Base-by-base conservation (phyloP, 53 echinoderm and acorn worm species). In the Holothuria leucospilota region DNA sequence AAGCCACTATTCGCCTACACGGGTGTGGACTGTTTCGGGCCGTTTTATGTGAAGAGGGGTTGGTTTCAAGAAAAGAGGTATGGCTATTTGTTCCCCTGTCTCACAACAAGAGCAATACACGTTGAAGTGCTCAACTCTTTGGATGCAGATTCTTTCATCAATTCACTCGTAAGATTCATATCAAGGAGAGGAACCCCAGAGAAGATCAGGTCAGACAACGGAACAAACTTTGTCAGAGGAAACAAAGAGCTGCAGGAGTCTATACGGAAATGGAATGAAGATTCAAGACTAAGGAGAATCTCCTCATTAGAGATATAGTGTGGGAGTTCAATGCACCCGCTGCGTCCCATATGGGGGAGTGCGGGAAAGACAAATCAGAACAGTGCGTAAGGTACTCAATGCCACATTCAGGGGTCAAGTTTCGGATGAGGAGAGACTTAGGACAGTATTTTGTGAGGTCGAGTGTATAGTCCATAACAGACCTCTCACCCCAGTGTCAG, bases 1-100 rank as follows among this genome's bases (percentile, higher is more conserved):
- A 63, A 91, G 18, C 69, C 87, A 51, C 87, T 87, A 16, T 91
- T 91, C 58, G 77, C 70, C 30, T 52, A 53, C 30, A 58, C 53
- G 20, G 90, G 81, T 29, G 68, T 89, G 25, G 90, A 89, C 78
- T 89, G 59, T 38, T 90, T 86, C 53, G 90, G 90, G 21, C 90
- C 85, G 6, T 74, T 89, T 40, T 40, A 40, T 7, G 40, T 40
- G 40, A 40, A 40, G 40, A 40, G 40, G 40, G 21, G 20, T 30
- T 12, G 86, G 86, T 4, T 65, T 64, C 29, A 38, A 78, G 42
- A 77, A 85, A 63, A 71, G 90, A 23, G 85, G 46, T 89, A 77
- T 65, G 90, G 85, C 0, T 73, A 62, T 30, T 18, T 89, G 52
- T 77, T 77, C 46, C 74, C 85, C 23, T 89, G 85, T 39, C 39